These are phyloP conservation scores for Leucosticte australis DNA, from an alignment of 2,113 vertebrate genomes.

Conservation along the genomic window DNA sequence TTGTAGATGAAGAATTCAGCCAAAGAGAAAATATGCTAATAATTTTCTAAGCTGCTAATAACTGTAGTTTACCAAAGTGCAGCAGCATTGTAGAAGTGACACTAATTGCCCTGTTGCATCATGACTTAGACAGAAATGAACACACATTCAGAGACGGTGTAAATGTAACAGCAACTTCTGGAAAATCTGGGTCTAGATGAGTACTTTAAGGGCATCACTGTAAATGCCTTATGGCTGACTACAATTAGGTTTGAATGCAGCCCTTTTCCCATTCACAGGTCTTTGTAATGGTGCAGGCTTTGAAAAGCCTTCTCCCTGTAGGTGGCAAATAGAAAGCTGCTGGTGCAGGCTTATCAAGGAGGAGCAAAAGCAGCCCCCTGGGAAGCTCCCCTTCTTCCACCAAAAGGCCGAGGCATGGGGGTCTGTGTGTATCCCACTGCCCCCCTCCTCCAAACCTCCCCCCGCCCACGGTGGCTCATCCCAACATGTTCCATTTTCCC, in stretches of 20 bases:
- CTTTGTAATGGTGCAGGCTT: neutral
- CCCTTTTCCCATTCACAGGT: neutral
- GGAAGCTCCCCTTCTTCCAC: neutral
- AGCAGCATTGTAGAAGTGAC: neutral
- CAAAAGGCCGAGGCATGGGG: neutral
- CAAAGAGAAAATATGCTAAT: slow-evolving; percentile 49
- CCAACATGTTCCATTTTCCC: neutral
- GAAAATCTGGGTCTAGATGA: neutral
- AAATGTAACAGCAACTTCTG: neutral
- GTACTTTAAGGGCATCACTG: neutral
- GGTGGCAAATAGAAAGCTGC: neutral
- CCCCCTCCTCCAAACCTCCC: neutral
- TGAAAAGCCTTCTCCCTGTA: neutral
- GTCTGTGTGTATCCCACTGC: neutral
- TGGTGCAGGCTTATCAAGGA: neutral
- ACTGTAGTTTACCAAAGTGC: slow-evolving; percentile 11
- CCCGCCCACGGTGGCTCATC: neutral
- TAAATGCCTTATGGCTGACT: neutral
- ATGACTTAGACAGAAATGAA: neutral
- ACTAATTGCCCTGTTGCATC: neutral
- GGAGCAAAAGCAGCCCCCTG: neutral
- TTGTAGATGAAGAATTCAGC: slow-evolving; percentile 50
- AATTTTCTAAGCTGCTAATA: slow-evolving; percentile 30
- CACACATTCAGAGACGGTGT: neutral
- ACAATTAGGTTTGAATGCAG: neutral